phyloP scores from a whole-genome alignment of 2,888 invertebrate species.

The Chaitophorus viminalis region DNA sequence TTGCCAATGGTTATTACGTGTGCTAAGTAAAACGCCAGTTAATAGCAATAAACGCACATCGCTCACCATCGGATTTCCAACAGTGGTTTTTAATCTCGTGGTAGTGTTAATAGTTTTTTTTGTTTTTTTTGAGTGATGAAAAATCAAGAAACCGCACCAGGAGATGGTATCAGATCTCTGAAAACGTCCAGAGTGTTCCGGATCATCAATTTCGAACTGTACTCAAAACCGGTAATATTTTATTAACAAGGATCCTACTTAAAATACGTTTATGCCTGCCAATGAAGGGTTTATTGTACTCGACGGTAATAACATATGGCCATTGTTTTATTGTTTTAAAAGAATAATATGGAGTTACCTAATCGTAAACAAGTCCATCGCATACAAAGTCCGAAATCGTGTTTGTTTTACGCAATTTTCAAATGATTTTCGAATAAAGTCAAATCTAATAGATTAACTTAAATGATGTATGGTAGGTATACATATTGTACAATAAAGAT shows the following conservation, averaged over 20 bases:
- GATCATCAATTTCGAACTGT: slow-evolving; percentile 88
- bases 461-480: too few relatives aligned
- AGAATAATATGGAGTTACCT: too few relatives aligned
- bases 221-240: slow-evolving; percentile 83
- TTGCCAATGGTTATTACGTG: not conserved
- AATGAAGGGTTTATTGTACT: too few relatives aligned
- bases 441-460: too few relatives aligned
- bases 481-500: too few relatives aligned
- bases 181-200: slow-evolving; percentile 81
- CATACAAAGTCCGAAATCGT: too few relatives aligned
- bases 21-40: not conserved
- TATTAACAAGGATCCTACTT: not conserved
- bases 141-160: slow-evolving; percentile 69
- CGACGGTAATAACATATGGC: too few relatives aligned
- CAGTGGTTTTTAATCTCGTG: not conserved
- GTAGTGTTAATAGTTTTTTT: not conserved
- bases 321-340: too few relatives aligned
- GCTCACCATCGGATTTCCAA: not conserved
- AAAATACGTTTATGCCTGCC: too few relatives aligned
- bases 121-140: slow-evolving; percentile 36
- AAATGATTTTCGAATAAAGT: too few relatives aligned
- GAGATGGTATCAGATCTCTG: slow-evolving; percentile 81
- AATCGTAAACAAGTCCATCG: too few relatives aligned
- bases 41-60: not conserved
- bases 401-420: too few relatives aligned